These are phyloP conservation scores for Syrrhaptes paradoxus DNA, from an alignment of 2,113 vertebrate species.

Conservation along the genomic window DNA sequence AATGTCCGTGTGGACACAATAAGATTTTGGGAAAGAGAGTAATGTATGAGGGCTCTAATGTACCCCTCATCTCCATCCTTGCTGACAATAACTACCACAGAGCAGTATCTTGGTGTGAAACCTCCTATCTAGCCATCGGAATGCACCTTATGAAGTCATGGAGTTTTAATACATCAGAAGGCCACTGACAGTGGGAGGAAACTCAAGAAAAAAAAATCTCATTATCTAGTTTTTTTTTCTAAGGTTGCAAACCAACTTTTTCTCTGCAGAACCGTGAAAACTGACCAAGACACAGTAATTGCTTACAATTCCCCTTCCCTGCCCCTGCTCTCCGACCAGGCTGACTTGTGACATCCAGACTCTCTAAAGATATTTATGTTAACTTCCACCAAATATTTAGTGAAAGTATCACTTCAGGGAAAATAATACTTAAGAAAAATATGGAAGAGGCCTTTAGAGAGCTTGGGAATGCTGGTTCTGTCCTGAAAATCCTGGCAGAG, in stretches of 20 bases:
- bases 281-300: not conserved
- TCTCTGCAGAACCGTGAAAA: not conserved
- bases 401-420: not conserved
- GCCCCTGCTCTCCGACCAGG: not conserved
- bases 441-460: not conserved
- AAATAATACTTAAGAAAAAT: not conserved
- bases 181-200: not conserved
- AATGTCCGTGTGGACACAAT: not conserved
- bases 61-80: not conserved
- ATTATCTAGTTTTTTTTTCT: not conserved
- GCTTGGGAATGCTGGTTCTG: not conserved
- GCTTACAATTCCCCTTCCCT: not conserved
- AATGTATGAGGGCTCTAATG: accelerated
- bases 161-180: not conserved
- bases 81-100: accelerated
- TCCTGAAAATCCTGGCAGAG: not conserved
- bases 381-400: not conserved
- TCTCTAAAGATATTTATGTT: not conserved
- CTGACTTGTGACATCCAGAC: not conserved
- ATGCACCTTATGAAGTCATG: not conserved
- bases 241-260: not conserved
- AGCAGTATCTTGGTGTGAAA: not conserved
- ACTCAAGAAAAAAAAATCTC: not conserved
- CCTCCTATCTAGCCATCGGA: not conserved
- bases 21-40: not conserved